A percentile compares a stretch with the other conserved stretches of the same genome.
These are phyloP conservation scores for Entomobrya proxima DNA, from an alignment of 2,888 invertebrate species.

Conservation along the genomic window DNA sequence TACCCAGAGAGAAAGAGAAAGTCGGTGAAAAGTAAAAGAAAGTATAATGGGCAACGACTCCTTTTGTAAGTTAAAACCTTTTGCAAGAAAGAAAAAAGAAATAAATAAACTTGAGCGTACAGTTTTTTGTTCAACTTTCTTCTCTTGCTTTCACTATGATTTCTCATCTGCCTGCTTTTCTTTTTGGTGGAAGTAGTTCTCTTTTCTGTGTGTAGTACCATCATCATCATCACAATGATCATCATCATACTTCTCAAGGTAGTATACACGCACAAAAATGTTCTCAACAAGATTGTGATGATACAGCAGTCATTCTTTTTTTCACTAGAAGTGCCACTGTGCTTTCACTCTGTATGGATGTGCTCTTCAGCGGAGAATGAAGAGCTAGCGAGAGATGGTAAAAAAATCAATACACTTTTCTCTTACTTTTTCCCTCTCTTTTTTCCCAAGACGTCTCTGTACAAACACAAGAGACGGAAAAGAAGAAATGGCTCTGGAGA, in stretches of 20 bases:
- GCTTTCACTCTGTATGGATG: background rate
- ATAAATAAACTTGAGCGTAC: background rate
- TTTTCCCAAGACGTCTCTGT: conserved; percentile 6
- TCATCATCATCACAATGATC: too few species aligned
- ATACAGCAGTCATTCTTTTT: background rate
- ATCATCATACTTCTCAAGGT: background rate
- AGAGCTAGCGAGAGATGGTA: background rate
- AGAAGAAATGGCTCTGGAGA: background rate
- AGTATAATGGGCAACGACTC: background rate
- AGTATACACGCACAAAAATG: conserved; percentile 26
- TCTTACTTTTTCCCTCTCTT: background rate
- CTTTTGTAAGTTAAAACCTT: background rate
- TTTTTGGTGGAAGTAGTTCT: too few species aligned
- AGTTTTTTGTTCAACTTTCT: background rate
- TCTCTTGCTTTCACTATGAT: background rate
- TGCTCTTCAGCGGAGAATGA: background rate
- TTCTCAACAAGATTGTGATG: background rate
- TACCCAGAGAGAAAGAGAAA: background rate
- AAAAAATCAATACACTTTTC: conserved; percentile 47
- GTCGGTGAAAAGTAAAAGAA: conserved; percentile 5
- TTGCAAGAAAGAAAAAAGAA: background rate
- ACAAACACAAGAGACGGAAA: conserved; percentile 5
- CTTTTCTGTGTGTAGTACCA: too few species aligned
- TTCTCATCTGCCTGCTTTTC: background rate
- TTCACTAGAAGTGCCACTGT: background rate